Percentiles rank a stretch among this genome's conserved stretches.
phyloP scores from a whole-genome alignment of 1,140 invertebrate genomes.

The Bombus pyrosoma region DNA sequence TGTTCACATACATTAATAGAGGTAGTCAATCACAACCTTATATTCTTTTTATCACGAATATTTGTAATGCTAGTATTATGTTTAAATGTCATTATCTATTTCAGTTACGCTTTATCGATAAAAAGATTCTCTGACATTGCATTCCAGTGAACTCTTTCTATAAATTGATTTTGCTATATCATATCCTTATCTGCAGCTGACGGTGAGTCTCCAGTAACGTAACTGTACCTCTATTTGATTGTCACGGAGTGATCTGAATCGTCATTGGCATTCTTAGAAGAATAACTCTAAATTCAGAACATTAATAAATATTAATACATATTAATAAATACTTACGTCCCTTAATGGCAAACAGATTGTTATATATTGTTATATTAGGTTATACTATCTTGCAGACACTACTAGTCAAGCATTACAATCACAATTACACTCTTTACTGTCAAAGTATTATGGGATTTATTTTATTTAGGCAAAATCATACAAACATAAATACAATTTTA shows the following conservation, averaged over 20 bases:
- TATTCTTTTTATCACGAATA: constrained; percentile 2
- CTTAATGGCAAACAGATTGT: background rate
- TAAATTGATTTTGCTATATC: background rate
- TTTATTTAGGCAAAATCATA: background rate
- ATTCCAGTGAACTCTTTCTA: background rate
- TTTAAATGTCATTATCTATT: background rate
- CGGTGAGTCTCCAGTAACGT: background rate
- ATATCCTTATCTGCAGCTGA: background rate
- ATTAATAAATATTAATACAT: no score
- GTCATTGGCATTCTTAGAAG: background rate
- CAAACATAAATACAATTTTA: background rate
- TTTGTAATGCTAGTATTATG: background rate
- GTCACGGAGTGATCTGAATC: background rate
- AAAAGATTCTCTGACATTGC: background rate
- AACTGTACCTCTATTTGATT: background rate
- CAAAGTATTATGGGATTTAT: background rate
- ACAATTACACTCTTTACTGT: background rate
- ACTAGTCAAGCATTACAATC: background rate
- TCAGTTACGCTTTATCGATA: background rate
- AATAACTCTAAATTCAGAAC: background rate
- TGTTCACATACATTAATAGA: background rate
- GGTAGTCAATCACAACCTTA: background rate
- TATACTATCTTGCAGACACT: background rate
- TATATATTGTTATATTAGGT: background rate
- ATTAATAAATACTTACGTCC: background rate